Evolutionary conservation across 2,797 vertebrate genomes (phyloP).

Genomic region (Emydoidea blandingii): DNA sequence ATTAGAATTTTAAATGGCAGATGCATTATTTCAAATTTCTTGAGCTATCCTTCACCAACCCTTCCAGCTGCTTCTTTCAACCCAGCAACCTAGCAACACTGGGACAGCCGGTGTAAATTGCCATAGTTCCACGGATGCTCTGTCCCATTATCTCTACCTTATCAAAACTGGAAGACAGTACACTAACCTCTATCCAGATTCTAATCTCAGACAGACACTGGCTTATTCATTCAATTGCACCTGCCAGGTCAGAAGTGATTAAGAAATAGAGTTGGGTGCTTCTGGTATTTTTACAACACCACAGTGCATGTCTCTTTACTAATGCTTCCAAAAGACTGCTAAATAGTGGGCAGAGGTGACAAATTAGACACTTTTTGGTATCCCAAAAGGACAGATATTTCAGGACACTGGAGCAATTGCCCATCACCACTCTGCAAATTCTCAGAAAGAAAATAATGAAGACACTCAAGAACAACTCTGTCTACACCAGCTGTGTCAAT

Average conservation of each 20-base stretch:
- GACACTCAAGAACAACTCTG: not conserved
- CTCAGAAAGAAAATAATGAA: slow-evolving; percentile 14
- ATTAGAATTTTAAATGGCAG: not conserved
- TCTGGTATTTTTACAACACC: not conserved
- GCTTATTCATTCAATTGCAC: not conserved
- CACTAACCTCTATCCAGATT: not conserved
- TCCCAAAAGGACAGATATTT: not conserved
- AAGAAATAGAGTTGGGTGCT: not conserved
- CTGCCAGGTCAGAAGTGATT: not conserved
- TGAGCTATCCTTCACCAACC: not conserved
- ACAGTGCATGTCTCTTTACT: not conserved
- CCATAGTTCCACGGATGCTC: not conserved
- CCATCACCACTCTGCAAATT: not conserved
- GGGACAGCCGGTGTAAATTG: not conserved
- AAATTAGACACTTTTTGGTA: not conserved
- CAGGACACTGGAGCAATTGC: not conserved
- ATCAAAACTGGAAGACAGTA: not conserved
- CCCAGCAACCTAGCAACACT: not conserved
- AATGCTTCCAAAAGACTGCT: not conserved
- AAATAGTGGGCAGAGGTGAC: not conserved
- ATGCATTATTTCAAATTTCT: not conserved
- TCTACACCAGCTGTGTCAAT: not conserved
- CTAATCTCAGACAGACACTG: not conserved
- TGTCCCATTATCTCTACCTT: not conserved
- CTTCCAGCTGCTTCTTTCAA: not conserved